Conservation (phyloP, 1,140 invertebrate species). For the Nebria ingens region DNA sequence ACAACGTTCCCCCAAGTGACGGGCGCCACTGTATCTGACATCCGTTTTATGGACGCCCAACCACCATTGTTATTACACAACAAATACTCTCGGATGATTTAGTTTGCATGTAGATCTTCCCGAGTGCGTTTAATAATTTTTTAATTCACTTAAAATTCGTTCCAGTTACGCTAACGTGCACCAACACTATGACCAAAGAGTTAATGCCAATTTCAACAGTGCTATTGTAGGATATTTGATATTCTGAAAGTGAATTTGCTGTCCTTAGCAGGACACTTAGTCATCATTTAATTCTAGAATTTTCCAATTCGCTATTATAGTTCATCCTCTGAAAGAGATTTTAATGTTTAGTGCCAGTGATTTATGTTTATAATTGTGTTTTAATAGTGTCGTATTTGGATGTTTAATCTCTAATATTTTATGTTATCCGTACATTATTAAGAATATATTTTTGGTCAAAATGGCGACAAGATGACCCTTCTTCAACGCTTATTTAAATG, state of each 20-base stretch:
- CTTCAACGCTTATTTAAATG: conserved; percentile 20
- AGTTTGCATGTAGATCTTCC: background rate
- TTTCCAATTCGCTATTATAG: too few relatives aligned
- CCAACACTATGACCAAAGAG: too few relatives aligned
- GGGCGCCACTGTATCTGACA: background rate
- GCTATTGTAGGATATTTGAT: too few relatives aligned
- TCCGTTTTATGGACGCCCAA: background rate
- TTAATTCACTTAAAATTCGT: too few relatives aligned
- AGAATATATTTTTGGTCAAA: conserved; percentile 9
- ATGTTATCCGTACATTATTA: background rate
- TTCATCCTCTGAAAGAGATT: too few relatives aligned
- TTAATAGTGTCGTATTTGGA: background rate
- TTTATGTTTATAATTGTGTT: background rate
- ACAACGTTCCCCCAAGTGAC: background rate
- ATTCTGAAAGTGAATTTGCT: too few relatives aligned
- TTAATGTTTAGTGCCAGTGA: background rate
- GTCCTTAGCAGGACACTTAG: too few relatives aligned
- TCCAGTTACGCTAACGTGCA: too few relatives aligned
- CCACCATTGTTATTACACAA: background rate
- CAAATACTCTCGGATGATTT: background rate
- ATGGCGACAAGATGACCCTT: conserved; percentile 17
- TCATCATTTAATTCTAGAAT: too few relatives aligned
- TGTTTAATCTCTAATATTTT: conserved; percentile 8
- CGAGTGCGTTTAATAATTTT: too few relatives aligned
- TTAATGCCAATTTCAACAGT: too few relatives aligned